Conservation (phyloP, 2,113 vertebrate species). For the Donacobius atricapilla region DNA sequence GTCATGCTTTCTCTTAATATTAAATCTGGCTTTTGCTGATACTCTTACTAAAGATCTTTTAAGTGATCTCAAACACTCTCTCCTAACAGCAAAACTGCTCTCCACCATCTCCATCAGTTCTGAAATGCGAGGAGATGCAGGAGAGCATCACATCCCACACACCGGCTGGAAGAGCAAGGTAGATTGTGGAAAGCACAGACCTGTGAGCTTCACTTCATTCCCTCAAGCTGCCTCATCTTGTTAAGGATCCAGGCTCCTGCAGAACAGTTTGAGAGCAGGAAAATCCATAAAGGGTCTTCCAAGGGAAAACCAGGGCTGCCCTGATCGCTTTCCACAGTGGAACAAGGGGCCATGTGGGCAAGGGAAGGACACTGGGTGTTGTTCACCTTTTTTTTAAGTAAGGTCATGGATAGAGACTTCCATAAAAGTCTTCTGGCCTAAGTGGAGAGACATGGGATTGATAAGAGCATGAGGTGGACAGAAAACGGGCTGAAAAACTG, state of each 20-base stretch:
- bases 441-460: rapidly evolving
- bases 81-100: not conserved
- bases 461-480: not conserved
- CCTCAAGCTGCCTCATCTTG: not conserved
- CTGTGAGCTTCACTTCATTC: not conserved
- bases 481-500: not conserved
- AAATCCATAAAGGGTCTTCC: not conserved
- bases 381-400: not conserved
- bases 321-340: not conserved
- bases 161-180: not conserved
- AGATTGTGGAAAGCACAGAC: not conserved
- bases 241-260: not conserved
- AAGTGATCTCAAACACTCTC: rapidly evolving
- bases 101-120: not conserved
- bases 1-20: not conserved
- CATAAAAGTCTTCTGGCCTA: not conserved
- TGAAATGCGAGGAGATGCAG: not conserved
- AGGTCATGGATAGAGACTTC: not conserved
- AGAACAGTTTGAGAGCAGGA: not conserved
- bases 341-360: not conserved
- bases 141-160: not conserved
- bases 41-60: not conserved
- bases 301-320: not conserved
- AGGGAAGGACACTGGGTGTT: not conserved
- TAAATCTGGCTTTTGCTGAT: not conserved